A percentile compares a stretch with the other conserved stretches of the same genome.
Conservation (phyloP, 2,113 vertebrate species). For the Myotis yumanensis region DNA sequence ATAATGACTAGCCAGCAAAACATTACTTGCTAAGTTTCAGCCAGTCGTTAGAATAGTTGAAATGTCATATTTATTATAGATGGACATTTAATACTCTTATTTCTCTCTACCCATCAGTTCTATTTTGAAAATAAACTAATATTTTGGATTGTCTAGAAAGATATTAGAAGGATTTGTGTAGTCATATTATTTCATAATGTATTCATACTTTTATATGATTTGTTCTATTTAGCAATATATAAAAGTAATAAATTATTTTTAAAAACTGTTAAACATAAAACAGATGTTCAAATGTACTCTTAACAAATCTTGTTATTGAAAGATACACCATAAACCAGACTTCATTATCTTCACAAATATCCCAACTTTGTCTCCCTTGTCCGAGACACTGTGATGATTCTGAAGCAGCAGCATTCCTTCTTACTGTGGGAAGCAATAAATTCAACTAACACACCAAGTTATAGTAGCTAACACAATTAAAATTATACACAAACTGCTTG, state of each 20-base stretch:
- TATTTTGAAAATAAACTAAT: constrained; percentile 37
- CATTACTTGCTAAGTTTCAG: not conserved
- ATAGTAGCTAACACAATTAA: not conserved
- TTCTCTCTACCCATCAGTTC: not conserved
- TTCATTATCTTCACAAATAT: not conserved
- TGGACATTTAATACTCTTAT: not conserved
- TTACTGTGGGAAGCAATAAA: not conserved
- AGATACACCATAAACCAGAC: not conserved
- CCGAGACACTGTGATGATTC: not conserved
- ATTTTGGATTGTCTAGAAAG: constrained; percentile 7
- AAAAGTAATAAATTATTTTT: not conserved
- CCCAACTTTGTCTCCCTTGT: not conserved
- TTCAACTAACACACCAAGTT: not conserved
- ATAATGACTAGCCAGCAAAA: not conserved
- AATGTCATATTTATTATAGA: not conserved
- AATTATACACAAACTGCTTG: not conserved
- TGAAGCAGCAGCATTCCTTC: not conserved
- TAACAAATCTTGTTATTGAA: not conserved
- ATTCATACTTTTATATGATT: not conserved
- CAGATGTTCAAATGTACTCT: not conserved
- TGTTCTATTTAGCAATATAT: not conserved
- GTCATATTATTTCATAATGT: not conserved
- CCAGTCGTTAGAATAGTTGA: not conserved
- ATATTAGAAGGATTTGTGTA: not conserved
- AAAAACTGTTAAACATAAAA: not conserved